Conservation (phyloP, 2,113 vertebrate species). For the Calyptommatus sinebrachiatus region DNA sequence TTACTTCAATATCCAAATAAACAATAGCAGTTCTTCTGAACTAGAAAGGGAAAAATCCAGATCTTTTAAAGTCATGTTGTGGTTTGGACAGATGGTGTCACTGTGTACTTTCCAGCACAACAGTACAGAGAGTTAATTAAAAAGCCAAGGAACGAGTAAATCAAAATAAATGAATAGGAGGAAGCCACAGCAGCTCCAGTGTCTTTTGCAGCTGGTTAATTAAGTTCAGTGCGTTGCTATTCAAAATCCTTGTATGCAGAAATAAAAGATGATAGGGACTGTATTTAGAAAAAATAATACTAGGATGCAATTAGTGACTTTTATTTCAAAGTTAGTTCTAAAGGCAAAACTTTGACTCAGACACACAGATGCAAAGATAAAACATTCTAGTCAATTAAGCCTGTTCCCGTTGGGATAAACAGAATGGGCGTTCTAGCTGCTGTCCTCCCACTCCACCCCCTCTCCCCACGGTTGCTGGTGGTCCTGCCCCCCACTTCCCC, state of each 20-base stretch:
- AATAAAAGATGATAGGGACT: neutral
- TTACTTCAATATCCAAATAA: neutral
- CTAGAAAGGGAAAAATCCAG: rapidly evolving
- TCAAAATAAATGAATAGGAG: neutral
- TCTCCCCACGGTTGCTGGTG: neutral
- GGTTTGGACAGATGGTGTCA: constrained; percentile 48
- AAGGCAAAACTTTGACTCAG: neutral
- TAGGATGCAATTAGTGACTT: neutral
- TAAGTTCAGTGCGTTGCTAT: neutral
- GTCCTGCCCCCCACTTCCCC: too few species aligned
- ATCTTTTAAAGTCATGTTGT: neutral
- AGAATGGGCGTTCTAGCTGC: neutral
- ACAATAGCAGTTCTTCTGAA: neutral
- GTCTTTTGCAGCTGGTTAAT: neutral
- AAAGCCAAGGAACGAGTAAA: neutral
- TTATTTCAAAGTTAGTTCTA: neutral
- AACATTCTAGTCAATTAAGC: too few species aligned
- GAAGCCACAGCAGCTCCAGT: neutral
- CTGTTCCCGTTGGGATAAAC: too few species aligned
- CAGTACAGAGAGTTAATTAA: neutral
- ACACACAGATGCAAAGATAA: neutral
- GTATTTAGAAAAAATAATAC: neutral
- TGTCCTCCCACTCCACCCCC: neutral
- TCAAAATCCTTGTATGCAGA: rapidly evolving
- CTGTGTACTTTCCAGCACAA: constrained; percentile 29